Percentiles rank a stretch among this genome's conserved stretches.
phyloP scores from a whole-genome alignment of 2,113 vertebrate genomes.

The Meriones unguiculatus region DNA sequence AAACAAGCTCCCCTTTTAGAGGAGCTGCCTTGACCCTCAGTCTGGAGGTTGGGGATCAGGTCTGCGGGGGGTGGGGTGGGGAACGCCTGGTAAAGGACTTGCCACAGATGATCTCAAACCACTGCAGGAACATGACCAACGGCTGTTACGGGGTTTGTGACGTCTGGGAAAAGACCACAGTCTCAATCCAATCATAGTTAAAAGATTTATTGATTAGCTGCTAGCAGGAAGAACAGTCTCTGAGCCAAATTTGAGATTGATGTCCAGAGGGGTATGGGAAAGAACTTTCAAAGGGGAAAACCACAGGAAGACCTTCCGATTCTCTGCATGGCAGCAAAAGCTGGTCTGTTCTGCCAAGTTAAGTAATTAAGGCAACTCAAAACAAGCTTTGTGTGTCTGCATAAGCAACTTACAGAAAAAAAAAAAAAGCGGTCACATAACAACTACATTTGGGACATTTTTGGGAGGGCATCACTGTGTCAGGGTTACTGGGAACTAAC shows the following conservation, averaged over 20 bases:
- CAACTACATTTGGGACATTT: not conserved
- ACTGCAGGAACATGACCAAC: not conserved
- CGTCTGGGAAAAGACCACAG: not conserved
- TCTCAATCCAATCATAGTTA: not conserved
- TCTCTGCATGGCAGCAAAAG: not conserved
- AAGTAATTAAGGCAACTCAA: not conserved
- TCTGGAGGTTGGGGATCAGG: not conserved
- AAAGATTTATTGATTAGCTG: not conserved
- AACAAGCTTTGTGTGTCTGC: not conserved
- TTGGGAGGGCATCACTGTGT: not conserved
- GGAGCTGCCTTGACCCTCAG: not conserved
- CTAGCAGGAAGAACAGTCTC: not conserved
- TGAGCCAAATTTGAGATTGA: no score
- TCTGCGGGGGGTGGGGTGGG: not conserved
- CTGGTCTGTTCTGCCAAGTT: not conserved
- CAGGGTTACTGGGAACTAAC: not conserved
- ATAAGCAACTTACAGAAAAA: no score
- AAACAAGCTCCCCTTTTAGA: not conserved
- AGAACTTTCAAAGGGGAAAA: not conserved
- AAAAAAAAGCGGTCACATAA: no score
- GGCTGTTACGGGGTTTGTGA: not conserved
- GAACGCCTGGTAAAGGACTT: not conserved
- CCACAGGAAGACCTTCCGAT: not conserved
- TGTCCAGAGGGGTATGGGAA: not conserved
- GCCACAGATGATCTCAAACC: not conserved